A percentile compares a stretch with the other conserved stretches of the same genome.
Conservation (phyloP, 2,113 vertebrate species). For the Mystacornis crossleyi region DNA sequence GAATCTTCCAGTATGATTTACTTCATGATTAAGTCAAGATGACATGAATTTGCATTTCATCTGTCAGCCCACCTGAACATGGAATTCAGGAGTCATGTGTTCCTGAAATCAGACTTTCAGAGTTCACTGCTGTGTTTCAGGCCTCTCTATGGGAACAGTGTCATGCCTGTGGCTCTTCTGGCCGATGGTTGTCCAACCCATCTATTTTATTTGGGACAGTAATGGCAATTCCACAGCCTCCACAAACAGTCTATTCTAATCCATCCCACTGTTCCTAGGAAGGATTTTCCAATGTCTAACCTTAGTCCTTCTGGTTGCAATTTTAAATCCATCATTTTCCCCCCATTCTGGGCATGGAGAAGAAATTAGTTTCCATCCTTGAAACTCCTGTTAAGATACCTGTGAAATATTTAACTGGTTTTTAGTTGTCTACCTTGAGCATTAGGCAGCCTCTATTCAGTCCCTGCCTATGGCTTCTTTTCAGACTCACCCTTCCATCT, state of each 20-base stretch:
- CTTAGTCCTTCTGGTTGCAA: not conserved
- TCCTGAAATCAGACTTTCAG: not conserved
- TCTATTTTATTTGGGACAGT: not conserved
- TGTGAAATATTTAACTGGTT: not conserved
- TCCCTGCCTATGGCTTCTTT: not conserved
- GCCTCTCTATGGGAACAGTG: rapidly evolving
- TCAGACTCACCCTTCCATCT: not conserved
- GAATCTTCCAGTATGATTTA: not conserved
- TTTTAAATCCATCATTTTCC: not conserved
- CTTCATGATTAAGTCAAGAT: not conserved
- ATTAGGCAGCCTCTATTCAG: not conserved
- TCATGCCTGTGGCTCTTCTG: not conserved
- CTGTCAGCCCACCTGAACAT: not conserved
- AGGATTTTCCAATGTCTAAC: not conserved
- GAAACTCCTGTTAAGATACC: not conserved
- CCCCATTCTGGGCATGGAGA: not conserved
- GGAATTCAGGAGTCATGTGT: not conserved
- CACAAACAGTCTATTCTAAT: not conserved
- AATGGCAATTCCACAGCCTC: not conserved
- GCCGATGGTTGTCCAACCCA: not conserved
- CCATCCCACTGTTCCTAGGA: not conserved
- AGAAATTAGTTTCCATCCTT: not conserved
- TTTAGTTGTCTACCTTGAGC: not conserved
- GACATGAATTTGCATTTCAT: not conserved
- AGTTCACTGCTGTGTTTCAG: not conserved